Percentiles rank a stretch among this genome's conserved stretches.
Evolutionary conservation across 2,888 invertebrate genomes (phyloP).

Genomic region (Paralinhomoeus sp.): DNA sequence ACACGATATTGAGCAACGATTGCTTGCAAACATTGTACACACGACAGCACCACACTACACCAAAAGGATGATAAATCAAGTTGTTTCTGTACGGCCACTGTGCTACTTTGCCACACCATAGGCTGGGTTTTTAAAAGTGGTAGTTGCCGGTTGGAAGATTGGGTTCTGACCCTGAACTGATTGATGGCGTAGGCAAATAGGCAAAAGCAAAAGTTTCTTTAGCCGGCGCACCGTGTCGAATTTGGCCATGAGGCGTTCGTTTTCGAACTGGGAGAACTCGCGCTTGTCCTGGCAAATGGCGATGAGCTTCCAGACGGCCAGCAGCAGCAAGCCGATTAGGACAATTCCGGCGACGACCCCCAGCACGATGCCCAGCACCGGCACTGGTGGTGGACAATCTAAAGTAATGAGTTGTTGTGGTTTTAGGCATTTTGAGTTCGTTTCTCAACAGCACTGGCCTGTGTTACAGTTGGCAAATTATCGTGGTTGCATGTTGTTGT

Average conservation of each 20-base stretch:
- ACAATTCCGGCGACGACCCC: constrained; percentile 92
- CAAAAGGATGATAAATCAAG: too few relatives aligned
- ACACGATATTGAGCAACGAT: too few relatives aligned
- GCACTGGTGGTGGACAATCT: constrained; percentile 37
- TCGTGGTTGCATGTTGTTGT: too few relatives aligned
- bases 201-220: neutral
- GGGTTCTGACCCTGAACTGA: constrained; percentile 75
- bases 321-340: constrained; percentile 65
- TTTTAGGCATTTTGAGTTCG: too few relatives aligned
- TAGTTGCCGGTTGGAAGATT: constrained; percentile 95
- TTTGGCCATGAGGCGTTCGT: constrained; percentile 85
- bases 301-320: constrained; percentile 84
- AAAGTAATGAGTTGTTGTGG: too few relatives aligned
- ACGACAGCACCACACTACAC: too few relatives aligned
- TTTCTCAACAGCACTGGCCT: too few relatives aligned
- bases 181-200: neutral
- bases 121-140: constrained; percentile 99
- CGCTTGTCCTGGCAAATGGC: constrained; percentile 87
- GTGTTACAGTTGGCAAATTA: too few relatives aligned
- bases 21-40: too few relatives aligned
- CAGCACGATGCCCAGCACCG: constrained; percentile 49
- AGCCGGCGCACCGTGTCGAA: constrained; percentile 67
- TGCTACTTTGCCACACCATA: too few relatives aligned
- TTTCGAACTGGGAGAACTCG: constrained; percentile 91
- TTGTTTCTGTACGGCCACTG: too few relatives aligned